phyloP scores from a whole-genome alignment of 2,888 invertebrate species.

The Cheilosia grossa region DNA sequence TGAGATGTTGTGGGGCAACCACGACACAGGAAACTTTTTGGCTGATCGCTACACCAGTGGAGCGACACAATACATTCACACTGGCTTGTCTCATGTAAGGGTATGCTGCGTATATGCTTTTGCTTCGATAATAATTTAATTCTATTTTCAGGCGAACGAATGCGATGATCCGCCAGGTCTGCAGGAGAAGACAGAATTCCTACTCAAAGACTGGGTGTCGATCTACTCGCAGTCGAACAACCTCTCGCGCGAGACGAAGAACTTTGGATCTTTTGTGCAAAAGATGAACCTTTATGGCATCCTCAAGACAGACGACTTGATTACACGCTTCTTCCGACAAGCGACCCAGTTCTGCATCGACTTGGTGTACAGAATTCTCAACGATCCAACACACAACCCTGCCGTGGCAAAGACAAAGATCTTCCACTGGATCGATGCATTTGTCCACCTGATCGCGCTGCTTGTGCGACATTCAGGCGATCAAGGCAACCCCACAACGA shows the following conservation, averaged over 20 bases:
- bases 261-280: conserved; percentile 96
- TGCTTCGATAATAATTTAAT: not conserved
- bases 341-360: conserved; percentile 98
- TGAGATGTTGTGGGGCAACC: conserved; percentile 90
- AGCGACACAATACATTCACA: conserved; percentile 95
- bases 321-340: conserved; percentile 97
- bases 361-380: conserved; percentile 93
- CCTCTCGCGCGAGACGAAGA: conserved; percentile 90
- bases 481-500: conserved; percentile 92
- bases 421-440: conserved; percentile 97
- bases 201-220: conserved; percentile 97
- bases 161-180: conserved; percentile 97
- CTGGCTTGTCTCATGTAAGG: conserved; percentile 93
- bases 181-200: conserved; percentile 96
- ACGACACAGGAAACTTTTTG: conserved; percentile 88
- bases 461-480: conserved; percentile 98
- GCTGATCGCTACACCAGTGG: conserved; percentile 91
- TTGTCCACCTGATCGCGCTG: conserved; percentile 95
- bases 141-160: conserved; percentile 86
- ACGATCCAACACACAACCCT: conserved; percentile 88
- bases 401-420: conserved; percentile 93
- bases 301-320: conserved; percentile 97
- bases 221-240: conserved; percentile 91
- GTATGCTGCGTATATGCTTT: conserved; percentile 83
- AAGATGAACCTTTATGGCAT: conserved; percentile 98